These are phyloP conservation scores for Ailuropoda melanoleuca DNA, from an alignment of 2,113 vertebrate genomes.

Conservation along the genomic window DNA sequence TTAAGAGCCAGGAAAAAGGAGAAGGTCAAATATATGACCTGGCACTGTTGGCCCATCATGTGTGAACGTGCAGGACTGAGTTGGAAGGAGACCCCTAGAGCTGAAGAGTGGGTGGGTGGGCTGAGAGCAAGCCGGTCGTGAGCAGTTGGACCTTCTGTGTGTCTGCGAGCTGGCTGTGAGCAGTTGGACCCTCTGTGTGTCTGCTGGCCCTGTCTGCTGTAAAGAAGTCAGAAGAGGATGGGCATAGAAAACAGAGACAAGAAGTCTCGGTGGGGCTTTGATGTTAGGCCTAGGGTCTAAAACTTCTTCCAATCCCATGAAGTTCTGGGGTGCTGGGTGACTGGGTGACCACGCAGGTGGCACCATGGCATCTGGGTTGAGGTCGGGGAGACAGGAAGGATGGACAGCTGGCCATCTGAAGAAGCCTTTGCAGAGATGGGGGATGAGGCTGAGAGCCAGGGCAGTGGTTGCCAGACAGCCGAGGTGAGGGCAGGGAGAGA, in stretches of 20 bases:
- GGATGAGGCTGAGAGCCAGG: not conserved
- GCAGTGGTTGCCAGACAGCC: fast-evolving
- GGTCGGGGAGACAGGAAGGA: not conserved
- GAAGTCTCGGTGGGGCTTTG: not conserved
- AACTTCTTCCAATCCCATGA: not conserved
- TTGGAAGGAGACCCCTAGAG: not conserved
- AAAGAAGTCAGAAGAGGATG: not conserved
- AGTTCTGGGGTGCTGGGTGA: not conserved
- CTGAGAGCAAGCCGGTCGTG: not conserved
- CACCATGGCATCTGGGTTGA: not conserved
- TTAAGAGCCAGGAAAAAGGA: not conserved
- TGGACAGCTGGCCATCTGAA: not conserved
- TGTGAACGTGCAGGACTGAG: not conserved
- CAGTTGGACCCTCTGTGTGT: not conserved
- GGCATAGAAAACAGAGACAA: not conserved
- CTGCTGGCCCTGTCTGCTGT: not conserved
- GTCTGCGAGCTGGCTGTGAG: not conserved
- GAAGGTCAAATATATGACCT: not conserved
- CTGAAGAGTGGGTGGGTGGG: no score
- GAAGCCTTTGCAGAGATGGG: not conserved
- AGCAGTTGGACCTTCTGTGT: not conserved
- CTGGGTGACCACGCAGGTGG: no score
- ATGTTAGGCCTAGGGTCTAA: not conserved
- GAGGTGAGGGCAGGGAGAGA: not conserved
- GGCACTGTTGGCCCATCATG: not conserved